Conservation (phyloP, 2,888 invertebrate species). For the Parnassius mnemosyne region DNA sequence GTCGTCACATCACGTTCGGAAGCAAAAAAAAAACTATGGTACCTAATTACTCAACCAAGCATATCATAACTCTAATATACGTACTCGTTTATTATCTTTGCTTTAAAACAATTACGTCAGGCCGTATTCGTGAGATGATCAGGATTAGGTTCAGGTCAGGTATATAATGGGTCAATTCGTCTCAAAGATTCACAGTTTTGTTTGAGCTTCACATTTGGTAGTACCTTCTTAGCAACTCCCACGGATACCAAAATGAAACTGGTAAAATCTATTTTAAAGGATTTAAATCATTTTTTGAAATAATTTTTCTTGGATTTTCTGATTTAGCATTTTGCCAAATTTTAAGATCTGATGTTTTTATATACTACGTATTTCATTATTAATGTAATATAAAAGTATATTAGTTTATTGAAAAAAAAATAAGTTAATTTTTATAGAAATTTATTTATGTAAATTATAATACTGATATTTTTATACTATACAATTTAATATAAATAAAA, state of each 20-base stretch:
- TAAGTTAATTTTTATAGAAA: too few relatives aligned
- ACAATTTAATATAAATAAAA: too few relatives aligned
- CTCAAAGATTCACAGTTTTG: slow-evolving; percentile 42
- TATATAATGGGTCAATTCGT: slow-evolving; percentile 67
- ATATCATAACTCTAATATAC: slow-evolving; percentile 49
- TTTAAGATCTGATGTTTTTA: background rate
- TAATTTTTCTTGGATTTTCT: slow-evolving; percentile 2
- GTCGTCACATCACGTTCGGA: slow-evolving; percentile 50
- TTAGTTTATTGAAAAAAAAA: too few relatives aligned
- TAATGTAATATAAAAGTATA: too few relatives aligned
- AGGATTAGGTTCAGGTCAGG: slow-evolving; percentile 57
- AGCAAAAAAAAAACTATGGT: slow-evolving; percentile 44
- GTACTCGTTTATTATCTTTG: slow-evolving; percentile 44
- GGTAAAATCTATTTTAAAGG: slow-evolving; percentile 47
- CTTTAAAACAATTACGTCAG: slow-evolving; percentile 57
- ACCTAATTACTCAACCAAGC: slow-evolving; percentile 59
- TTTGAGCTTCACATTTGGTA: slow-evolving; percentile 47
- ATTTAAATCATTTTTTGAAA: slow-evolving; percentile 19
- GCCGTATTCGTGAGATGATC: slow-evolving; percentile 48
- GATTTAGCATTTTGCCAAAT: background rate
- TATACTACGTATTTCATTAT: too few relatives aligned
- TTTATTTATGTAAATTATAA: too few relatives aligned
- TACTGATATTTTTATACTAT: too few relatives aligned
- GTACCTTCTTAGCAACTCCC: slow-evolving; percentile 34
- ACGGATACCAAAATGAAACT: slow-evolving; percentile 64